A percentile compares a stretch with the other conserved stretches of the same genome.
These are phyloP conservation scores for Colinus virginianus DNA, from an alignment of 2,113 vertebrate genomes.

Conservation along the genomic window DNA sequence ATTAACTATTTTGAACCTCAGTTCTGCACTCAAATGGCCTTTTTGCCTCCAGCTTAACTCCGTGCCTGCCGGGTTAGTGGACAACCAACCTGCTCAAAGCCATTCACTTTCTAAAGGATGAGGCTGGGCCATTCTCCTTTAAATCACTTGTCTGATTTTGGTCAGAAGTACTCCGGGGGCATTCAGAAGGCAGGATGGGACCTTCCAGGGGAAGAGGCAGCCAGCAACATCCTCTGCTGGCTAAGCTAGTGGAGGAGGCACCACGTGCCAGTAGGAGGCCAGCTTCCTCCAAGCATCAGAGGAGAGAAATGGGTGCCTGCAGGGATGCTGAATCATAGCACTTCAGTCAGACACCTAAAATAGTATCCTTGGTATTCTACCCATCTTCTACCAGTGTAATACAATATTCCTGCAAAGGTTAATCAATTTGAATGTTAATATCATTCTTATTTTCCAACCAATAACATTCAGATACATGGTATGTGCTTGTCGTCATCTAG, in stretches of 20 bases:
- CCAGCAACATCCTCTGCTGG: not conserved
- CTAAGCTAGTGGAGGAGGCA: not conserved
- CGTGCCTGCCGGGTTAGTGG: not conserved
- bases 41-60: not conserved
- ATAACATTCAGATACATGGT: slow-evolving; percentile 31
- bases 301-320: not conserved
- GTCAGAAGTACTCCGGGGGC: not conserved
- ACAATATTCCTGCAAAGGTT: slow-evolving; percentile 47
- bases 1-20: not conserved
- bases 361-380: not conserved
- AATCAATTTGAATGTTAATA: slow-evolving; percentile 62
- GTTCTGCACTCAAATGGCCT: not conserved
- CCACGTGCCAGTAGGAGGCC: not conserved
- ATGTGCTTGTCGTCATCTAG: not conserved
- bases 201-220: not conserved
- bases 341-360: not conserved
- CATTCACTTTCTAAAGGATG: not conserved
- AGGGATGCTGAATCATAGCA: not conserved
- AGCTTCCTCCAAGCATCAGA: not conserved
- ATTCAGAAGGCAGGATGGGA: not conserved
- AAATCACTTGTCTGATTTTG: not conserved
- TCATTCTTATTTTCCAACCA: slow-evolving; percentile 33
- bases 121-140: not conserved
- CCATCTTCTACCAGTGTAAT: not conserved
- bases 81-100: too few relatives aligned